These are phyloP conservation scores for Apotomis turbidana DNA, from an alignment of 2,888 invertebrate species.

Conservation along the genomic window DNA sequence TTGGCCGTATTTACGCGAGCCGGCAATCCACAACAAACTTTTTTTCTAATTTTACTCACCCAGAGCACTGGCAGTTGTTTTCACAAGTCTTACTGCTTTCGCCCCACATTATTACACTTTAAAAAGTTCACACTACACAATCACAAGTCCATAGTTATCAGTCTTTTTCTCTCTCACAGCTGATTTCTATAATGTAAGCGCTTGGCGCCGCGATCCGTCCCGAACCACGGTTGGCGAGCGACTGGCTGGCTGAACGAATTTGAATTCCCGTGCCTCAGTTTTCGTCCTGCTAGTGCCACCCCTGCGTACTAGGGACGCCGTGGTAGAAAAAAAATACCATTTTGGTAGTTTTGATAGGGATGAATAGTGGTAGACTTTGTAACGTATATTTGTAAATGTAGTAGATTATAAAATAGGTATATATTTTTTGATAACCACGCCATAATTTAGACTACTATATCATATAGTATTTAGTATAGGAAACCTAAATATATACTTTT, in stretches of 20 bases:
- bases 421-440: too few species aligned
- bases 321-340: conserved; percentile 54
- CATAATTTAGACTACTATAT: too few species aligned
- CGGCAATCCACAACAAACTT: conserved; percentile 22
- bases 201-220: conserved; percentile 42
- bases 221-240: conserved; percentile 48
- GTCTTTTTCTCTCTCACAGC: conserved; percentile 58
- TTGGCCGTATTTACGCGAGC: neutral
- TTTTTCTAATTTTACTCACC: conserved; percentile 59
- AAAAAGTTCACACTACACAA: conserved; percentile 51
- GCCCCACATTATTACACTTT: conserved; percentile 70
- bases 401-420: neutral
- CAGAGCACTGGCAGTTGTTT: conserved; percentile 75
- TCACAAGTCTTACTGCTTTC: conserved; percentile 73
- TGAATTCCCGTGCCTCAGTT: conserved; percentile 45
- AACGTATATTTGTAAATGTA: neutral
- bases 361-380: neutral
- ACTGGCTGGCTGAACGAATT: conserved; percentile 50
- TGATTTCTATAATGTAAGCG: conserved; percentile 37
- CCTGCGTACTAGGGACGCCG: conserved; percentile 52
- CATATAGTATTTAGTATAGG: too few species aligned
- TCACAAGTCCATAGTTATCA: conserved; percentile 66
- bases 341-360: conserved; percentile 56
- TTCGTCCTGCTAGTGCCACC: conserved; percentile 54
- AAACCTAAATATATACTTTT: too few species aligned